Evolutionary conservation across 2,888 invertebrate species (phyloP).

Genomic region (Drosophila seclusa): DNA sequence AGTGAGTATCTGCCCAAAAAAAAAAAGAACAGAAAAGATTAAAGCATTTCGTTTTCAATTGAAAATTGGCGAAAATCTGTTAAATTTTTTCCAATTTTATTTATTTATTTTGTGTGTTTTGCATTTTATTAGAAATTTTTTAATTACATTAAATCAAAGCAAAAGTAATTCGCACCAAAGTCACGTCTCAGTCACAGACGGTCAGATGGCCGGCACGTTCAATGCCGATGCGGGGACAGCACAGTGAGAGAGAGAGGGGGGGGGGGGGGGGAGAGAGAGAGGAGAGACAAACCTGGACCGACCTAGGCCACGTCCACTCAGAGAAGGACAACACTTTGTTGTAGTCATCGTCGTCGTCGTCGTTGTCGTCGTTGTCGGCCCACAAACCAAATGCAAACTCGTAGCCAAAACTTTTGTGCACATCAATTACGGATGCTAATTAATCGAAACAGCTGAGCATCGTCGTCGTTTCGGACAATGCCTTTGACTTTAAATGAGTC

Average conservation of each 20-base stretch:
- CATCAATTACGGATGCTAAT: conserved; percentile 84
- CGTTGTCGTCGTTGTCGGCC: conserved; percentile 34
- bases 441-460: conserved; percentile 76
- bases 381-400: conserved; percentile 65
- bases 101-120: conserved; percentile 31
- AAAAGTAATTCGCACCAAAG: conserved; percentile 79
- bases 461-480: conserved; percentile 23
- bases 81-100: conserved; percentile 49
- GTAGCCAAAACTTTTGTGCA: conserved; percentile 79
- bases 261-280: background rate
- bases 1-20: conserved; percentile 86
- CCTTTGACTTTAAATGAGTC: conserved; percentile 46
- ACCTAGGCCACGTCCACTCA: conserved; percentile 49
- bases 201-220: conserved; percentile 63
- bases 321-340: conserved; percentile 28
- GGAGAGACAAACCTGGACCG: conserved; percentile 35
- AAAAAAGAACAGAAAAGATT: conserved; percentile 9
- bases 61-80: conserved; percentile 14
- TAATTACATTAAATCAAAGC: conserved; percentile 83
- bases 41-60: background rate
- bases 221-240: conserved; percentile 27
- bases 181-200: conserved; percentile 71
- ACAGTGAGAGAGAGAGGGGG: background rate
- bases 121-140: conserved; percentile 69
- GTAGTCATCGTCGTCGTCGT: background rate